Evolutionary conservation across 1,140 invertebrate genomes (phyloP).

Genomic region (Bathynomus jamesi): DNA sequence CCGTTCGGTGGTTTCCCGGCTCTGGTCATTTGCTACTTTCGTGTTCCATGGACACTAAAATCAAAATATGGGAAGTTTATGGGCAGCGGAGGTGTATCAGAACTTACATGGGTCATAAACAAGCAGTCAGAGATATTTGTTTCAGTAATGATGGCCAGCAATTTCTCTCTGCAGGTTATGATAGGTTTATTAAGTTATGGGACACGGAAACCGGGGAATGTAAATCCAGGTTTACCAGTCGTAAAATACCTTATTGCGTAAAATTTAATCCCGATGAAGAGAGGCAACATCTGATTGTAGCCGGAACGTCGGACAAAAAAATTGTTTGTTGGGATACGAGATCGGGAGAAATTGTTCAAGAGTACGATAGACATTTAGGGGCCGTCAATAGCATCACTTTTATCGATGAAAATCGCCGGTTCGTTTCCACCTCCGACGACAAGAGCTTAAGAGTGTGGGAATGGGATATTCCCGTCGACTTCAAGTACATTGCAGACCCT

Average conservation of each 20-base stretch:
- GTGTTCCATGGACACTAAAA: constrained; percentile 91
- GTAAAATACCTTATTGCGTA: constrained; percentile 93
- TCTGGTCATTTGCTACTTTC: constrained; percentile 93
- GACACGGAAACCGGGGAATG: constrained; percentile 96
- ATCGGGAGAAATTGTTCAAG: constrained; percentile 91
- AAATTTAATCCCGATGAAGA: constrained; percentile 97
- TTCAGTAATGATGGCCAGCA: constrained; percentile 91
- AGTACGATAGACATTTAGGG: constrained; percentile 97
- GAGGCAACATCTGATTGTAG: constrained; percentile 95
- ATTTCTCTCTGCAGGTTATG: constrained; percentile 79
- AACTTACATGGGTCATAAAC: constrained; percentile 93
- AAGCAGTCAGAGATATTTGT: constrained; percentile 91
- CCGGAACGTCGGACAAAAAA: constrained; percentile 98
- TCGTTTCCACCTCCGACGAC: constrained; percentile 98
- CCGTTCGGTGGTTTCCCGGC: constrained; percentile 89
- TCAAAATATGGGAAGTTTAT: constrained; percentile 99
- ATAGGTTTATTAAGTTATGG: constrained; percentile 92
- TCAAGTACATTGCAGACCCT: constrained; percentile 99
- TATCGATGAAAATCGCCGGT: constrained; percentile 94
- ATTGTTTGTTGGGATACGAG: constrained; percentile 97
- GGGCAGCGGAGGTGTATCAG: constrained; percentile 86
- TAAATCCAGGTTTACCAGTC: constrained; percentile 81
- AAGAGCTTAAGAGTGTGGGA: constrained; percentile 99
- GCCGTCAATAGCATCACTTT: constrained; percentile 99
- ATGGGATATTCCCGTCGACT: constrained; percentile 99